Evolutionary conservation across 2,113 vertebrate genomes (phyloP).

Genomic region (Pagrus major): DNA sequence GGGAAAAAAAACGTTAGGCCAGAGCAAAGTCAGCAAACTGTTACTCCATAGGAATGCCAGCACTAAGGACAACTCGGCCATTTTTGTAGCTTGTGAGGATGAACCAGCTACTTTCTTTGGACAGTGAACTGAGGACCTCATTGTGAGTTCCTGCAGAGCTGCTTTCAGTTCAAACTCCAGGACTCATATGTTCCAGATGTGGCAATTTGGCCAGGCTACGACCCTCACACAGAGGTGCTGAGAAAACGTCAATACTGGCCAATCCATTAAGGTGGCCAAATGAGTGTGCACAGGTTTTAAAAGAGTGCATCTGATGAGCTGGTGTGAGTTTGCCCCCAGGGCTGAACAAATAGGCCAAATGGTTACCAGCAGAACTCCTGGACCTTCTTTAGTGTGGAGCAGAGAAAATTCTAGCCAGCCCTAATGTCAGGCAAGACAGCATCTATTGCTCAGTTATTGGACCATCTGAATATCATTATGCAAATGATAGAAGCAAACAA

Average conservation of each 20-base stretch:
- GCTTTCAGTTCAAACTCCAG: conserved; percentile 57
- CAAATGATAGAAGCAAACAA: background rate
- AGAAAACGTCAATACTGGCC: conserved; percentile 73
- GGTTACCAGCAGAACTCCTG: conserved; percentile 28
- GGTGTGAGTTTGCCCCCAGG: conserved; percentile 71
- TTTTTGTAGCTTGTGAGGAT: conserved; percentile 55
- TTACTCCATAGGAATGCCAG: conserved; percentile 26
- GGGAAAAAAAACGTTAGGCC: conserved; percentile 6
- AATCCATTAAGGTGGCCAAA: conserved; percentile 71
- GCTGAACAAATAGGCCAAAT: conserved; percentile 69
- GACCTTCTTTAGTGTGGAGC: background rate
- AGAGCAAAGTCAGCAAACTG: conserved; percentile 32
- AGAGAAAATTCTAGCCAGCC: background rate
- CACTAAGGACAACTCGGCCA: conserved; percentile 29
- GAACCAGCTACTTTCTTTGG: conserved; percentile 72
- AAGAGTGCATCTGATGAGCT: conserved; percentile 71
- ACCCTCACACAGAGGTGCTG: conserved; percentile 76
- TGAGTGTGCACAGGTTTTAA: conserved; percentile 72
- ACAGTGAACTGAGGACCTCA: conserved; percentile 72
- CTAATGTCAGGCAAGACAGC: background rate
- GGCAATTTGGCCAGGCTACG: conserved; percentile 61
- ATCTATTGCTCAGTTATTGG: conserved; percentile 8
- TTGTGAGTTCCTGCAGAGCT: conserved; percentile 67
- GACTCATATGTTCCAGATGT: conserved; percentile 82
- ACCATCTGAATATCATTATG: conserved; percentile 32